Evolutionary conservation across 1,140 invertebrate species (phyloP).

Genomic region (Nasonia longicornis): DNA sequence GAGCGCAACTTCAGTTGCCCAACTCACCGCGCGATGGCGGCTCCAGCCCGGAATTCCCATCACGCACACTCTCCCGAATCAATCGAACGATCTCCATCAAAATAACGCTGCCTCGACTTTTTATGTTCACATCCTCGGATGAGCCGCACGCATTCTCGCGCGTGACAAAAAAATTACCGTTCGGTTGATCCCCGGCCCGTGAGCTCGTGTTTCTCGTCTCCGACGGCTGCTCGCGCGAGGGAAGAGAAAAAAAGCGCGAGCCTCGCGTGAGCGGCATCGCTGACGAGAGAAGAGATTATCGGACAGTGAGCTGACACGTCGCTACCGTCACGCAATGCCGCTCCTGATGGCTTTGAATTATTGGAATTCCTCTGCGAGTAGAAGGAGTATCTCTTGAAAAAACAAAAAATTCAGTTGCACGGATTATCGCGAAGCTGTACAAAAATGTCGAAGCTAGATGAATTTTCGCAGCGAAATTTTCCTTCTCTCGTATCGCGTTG

Average conservation of each 20-base stretch:
- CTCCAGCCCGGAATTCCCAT: background rate
- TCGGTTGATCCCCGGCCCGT: background rate
- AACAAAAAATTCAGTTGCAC: background rate
- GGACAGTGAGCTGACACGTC: background rate
- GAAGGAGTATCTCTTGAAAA: background rate
- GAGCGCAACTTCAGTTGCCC: background rate
- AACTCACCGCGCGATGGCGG: background rate
- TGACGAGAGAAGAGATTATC: constrained; percentile 12
- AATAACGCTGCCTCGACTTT: background rate
- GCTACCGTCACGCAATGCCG: constrained; percentile 14
- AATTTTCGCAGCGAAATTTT: background rate
- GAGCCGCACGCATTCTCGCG: background rate
- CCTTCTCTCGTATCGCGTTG: background rate
- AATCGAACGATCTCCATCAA: background rate
- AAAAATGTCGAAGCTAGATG: background rate
- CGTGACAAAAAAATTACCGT: background rate
- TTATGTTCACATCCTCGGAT: background rate
- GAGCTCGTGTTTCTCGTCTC: background rate
- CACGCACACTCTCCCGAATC: background rate
- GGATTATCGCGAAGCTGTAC: background rate
- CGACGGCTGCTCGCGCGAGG: background rate
- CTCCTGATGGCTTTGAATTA: constrained; percentile 1
- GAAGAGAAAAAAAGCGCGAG: background rate
- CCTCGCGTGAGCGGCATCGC: constrained; percentile 8
- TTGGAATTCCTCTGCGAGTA: background rate